Evolutionary conservation across 2,888 invertebrate species (phyloP).

Genomic region (Odontocerum albicorne): DNA sequence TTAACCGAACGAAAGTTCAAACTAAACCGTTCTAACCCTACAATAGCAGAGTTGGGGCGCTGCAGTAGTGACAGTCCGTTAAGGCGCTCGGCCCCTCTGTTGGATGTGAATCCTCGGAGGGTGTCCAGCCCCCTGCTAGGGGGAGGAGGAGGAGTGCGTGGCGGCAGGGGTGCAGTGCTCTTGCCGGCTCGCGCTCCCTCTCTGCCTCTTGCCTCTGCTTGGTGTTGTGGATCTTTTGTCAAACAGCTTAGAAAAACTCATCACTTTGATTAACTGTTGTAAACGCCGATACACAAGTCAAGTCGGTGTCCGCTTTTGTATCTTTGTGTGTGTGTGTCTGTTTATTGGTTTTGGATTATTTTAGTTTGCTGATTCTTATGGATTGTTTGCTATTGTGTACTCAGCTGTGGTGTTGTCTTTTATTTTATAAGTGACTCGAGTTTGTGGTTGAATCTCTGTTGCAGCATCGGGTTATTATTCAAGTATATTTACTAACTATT

Average conservation of each 20-base stretch:
- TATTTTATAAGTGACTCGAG: conserved; percentile 7
- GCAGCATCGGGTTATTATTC: too few species aligned
- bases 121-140: conserved; percentile 31
- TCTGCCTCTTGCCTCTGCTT: conserved; percentile 60
- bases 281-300: too few species aligned
- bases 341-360: conserved; percentile 36
- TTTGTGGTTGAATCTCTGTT: too few species aligned
- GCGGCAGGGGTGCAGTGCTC: conserved; percentile 37
- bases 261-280: conserved; percentile 64
- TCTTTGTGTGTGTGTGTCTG: conserved; percentile 36
- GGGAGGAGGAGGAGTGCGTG: conserved; percentile 11
- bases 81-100: conserved; percentile 31
- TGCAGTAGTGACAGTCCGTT: conserved; percentile 34
- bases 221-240: conserved; percentile 81
- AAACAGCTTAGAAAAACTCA: conserved; percentile 77
- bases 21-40: conserved; percentile 55
- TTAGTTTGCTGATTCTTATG: conserved; percentile 21
- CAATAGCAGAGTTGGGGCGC: conserved; percentile 46
- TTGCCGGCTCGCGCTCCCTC: conserved; percentile 40
- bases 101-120: conserved; percentile 26
- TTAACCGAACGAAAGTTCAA: conserved; percentile 50
- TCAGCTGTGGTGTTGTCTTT: conserved; percentile 29
- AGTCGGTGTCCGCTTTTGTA: conserved; percentile 11
- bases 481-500: too few species aligned
- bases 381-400: conserved; percentile 24